Evolutionary conservation across 2,797 vertebrate species (phyloP).

Genomic region (Syngnathus acus): DNA sequence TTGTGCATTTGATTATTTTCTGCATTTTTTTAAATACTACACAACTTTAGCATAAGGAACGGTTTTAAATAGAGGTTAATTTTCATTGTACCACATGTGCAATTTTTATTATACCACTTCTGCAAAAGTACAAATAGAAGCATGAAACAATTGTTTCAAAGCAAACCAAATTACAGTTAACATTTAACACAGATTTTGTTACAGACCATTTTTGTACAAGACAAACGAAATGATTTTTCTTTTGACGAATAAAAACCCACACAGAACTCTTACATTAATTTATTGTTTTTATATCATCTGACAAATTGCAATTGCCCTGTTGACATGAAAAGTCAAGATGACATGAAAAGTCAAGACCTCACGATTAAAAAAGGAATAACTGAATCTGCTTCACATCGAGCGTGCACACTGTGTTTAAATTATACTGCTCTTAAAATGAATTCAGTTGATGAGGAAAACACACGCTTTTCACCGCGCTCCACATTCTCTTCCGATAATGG

Average conservation of each 20-base stretch:
- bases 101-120: too few species aligned
- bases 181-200: background rate
- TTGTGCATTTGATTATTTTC: too few species aligned
- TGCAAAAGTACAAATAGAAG: background rate
- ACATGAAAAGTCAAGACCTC: background rate
- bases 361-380: background rate
- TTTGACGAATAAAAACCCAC: too few species aligned
- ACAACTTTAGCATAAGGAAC: too few species aligned
- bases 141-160: background rate
- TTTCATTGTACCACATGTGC: too few species aligned
- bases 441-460: slow-evolving; percentile 13
- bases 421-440: background rate
- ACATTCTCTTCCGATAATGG: slow-evolving; percentile 39
- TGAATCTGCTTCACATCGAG: background rate
- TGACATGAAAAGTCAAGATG: background rate
- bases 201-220: too few species aligned
- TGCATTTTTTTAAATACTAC: too few species aligned
- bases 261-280: too few species aligned
- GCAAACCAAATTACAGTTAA: background rate
- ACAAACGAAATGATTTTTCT: too few species aligned
- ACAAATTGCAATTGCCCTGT: background rate
- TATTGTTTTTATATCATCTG: background rate
- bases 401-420: background rate
- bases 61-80: too few species aligned
- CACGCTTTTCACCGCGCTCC: slow-evolving; percentile 30